phyloP scores from a whole-genome alignment of 2,888 invertebrate genomes.

The Erannis defoliaria region DNA sequence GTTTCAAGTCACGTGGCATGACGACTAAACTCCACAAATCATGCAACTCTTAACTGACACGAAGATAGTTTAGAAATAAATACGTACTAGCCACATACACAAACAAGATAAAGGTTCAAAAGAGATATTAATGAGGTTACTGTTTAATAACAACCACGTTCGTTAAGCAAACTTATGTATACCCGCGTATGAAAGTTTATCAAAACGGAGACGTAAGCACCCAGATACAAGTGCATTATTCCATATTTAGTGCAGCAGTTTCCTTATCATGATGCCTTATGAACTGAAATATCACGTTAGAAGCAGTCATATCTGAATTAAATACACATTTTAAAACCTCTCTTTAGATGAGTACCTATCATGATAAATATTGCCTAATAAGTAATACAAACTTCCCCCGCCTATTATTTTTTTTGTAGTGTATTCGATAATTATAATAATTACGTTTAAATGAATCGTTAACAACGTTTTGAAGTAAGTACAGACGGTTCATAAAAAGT shows the following conservation, averaged over 20 bases:
- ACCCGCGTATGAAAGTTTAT: conserved; percentile 33
- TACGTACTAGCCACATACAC: conserved; percentile 49
- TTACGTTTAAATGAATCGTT: too few species aligned
- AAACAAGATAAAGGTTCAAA: conserved; percentile 72
- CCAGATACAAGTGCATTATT: conserved; percentile 11
- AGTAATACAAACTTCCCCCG: too few species aligned
- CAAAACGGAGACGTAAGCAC: conserved; percentile 18
- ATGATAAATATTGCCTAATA: too few species aligned
- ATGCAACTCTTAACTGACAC: conserved; percentile 49
- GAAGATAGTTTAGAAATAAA: conserved; percentile 59
- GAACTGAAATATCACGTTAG: too few species aligned
- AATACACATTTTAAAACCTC: too few species aligned
- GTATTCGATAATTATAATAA: too few species aligned
- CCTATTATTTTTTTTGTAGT: too few species aligned
- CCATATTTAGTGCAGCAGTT: conserved; percentile 9
- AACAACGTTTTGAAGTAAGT: too few species aligned
- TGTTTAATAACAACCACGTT: conserved; percentile 50
- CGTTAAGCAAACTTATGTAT: conserved; percentile 32
- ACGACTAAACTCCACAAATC: conserved; percentile 46
- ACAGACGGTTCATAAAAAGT: too few species aligned
- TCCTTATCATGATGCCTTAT: background rate
- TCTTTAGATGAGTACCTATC: too few species aligned
- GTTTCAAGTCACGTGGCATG: background rate
- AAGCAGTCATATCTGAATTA: too few species aligned
- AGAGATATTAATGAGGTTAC: conserved; percentile 50